Conservation (phyloP, 2,888 invertebrate genomes). For the Congeria kusceri region DNA sequence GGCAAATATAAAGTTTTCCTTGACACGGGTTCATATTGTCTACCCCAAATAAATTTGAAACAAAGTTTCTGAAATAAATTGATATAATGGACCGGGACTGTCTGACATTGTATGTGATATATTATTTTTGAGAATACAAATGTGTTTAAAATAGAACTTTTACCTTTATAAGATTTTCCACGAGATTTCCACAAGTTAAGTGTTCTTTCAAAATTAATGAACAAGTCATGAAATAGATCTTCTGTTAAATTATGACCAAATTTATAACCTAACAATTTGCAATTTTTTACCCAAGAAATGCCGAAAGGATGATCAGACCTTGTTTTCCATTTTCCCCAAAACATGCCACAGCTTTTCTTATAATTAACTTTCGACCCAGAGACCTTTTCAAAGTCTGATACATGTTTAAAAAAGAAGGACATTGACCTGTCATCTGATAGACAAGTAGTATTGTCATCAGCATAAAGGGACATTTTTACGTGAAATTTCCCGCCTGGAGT, state of each 20-base stretch:
- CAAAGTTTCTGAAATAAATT: slow-evolving; percentile 23
- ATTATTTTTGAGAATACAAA: slow-evolving; percentile 11
- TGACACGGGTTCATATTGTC: slow-evolving; percentile 22
- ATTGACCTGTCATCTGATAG: slow-evolving; percentile 15
- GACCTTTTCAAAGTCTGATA: slow-evolving; percentile 19
- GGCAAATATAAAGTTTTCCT: slow-evolving; percentile 14
- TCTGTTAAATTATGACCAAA: slow-evolving; percentile 40
- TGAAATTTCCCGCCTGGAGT: slow-evolving; percentile 15
- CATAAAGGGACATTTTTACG: slow-evolving; percentile 33
- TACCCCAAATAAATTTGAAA: slow-evolving; percentile 48
- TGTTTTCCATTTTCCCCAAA: slow-evolving; percentile 59
- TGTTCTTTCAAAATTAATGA: slow-evolving; percentile 36
- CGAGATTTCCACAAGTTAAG: slow-evolving; percentile 28
- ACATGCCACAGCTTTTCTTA: slow-evolving; percentile 56
- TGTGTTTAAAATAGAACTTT: slow-evolving; percentile 25
- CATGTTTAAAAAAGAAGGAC: slow-evolving; percentile 15
- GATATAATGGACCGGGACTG: slow-evolving; percentile 12
- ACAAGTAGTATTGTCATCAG: slow-evolving; percentile 29
- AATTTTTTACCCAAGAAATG: slow-evolving; percentile 56
- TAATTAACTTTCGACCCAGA: slow-evolving; percentile 57
- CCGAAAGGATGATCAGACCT: slow-evolving; percentile 62
- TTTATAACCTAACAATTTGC: slow-evolving; percentile 55
- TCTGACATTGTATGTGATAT: neutral
- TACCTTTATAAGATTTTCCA: slow-evolving; percentile 11
- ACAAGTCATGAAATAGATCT: slow-evolving; percentile 47